A percentile compares a stretch with the other conserved stretches of the same genome.
These are phyloP conservation scores for Chloropsis hardwickii DNA, from an alignment of 2,113 vertebrate species.

Conservation along the genomic window DNA sequence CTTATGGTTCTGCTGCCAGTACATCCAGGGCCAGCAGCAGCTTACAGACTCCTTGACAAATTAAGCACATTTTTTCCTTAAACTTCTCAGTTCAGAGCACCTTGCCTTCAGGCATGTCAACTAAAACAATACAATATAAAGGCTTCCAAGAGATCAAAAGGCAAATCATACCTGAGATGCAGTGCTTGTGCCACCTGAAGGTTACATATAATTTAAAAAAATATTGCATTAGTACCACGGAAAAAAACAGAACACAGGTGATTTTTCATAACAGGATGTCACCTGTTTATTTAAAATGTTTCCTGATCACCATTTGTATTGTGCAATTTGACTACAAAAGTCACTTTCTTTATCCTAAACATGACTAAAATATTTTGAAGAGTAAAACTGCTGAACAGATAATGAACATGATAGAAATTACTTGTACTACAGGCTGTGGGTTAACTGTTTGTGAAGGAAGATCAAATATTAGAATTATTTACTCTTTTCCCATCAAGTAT, in stretches of 20 bases:
- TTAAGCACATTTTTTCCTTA: not conserved
- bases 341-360: not conserved
- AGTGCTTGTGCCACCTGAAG: not conserved
- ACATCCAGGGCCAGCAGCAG: not conserved
- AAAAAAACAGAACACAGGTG: not conserved
- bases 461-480: not conserved
- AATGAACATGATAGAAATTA: not conserved
- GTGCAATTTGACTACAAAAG: not conserved
- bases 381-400: not conserved
- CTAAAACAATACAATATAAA: not conserved
- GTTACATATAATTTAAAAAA: not conserved
- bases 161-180: not conserved
- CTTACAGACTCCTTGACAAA: not conserved
- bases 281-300: not conserved
- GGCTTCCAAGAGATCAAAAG: not conserved
- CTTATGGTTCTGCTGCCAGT: not conserved
- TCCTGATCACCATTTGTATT: not conserved
- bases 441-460: not conserved
- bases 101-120: not conserved
- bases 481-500: not conserved
- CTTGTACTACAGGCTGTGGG: not conserved
- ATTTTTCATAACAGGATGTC: not conserved
- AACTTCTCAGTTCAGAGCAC: not conserved
- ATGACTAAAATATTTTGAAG: not conserved
- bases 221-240: not conserved